A percentile compares a stretch with the other conserved stretches of the same genome.
Conservation (phyloP, 2,888 invertebrate genomes). For the Andrena dorsata region DNA sequence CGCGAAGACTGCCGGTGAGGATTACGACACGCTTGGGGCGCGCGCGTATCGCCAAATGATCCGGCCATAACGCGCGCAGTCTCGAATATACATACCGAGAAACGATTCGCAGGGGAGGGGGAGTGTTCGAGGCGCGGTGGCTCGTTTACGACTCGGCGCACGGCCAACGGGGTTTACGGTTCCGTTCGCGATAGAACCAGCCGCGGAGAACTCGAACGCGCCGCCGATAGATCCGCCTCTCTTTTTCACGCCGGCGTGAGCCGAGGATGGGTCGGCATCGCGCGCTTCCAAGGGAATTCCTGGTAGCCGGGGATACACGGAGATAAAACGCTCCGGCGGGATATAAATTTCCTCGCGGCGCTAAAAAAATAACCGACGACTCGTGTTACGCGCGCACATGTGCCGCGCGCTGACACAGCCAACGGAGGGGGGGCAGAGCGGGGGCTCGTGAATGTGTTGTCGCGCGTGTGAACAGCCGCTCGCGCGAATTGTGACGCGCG, state of each 20-base stretch:
- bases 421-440: background rate
- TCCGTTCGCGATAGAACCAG: constrained; percentile 15
- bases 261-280: background rate
- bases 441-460: background rate
- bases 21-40: background rate
- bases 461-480: background rate
- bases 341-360: constrained; percentile 53
- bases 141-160: constrained; percentile 49
- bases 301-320: constrained; percentile 18
- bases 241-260: background rate
- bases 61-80: background rate
- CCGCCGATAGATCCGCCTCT: background rate
- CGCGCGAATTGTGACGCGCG: background rate
- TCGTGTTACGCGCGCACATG: constrained; percentile 26
- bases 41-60: constrained; percentile 11
- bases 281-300: constrained; percentile 33
- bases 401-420: background rate
- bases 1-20: background rate
- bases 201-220: background rate
- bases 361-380: constrained; percentile 52
- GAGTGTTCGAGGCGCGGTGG: constrained; percentile 30
- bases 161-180: constrained; percentile 39
- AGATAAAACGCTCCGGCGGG: constrained; percentile 45
- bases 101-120: constrained; percentile 22
- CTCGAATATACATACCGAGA: constrained; percentile 7